Percentiles rank a stretch among this genome's conserved stretches.
phyloP scores from a whole-genome alignment of 2,797 vertebrate genomes.

The Macrochelys suwanniensis region DNA sequence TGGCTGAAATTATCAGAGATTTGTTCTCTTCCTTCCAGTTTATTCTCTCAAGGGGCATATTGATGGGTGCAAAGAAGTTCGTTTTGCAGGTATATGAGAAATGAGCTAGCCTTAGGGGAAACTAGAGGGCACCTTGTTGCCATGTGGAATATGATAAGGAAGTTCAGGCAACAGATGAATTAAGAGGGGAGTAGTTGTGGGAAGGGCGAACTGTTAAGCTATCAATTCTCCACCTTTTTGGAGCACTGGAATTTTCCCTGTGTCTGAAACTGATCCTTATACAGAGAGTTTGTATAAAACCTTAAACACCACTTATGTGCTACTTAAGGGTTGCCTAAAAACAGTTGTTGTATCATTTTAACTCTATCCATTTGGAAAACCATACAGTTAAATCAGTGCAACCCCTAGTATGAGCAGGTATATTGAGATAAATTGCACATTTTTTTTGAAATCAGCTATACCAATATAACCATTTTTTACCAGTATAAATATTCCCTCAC shows the following conservation, averaged over 20 bases:
- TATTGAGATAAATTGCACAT: not conserved
- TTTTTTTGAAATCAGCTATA: not conserved
- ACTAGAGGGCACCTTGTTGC: not conserved
- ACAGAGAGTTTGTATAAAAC: not conserved
- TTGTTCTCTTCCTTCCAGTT: not conserved
- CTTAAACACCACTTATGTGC: not conserved
- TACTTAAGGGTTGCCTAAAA: not conserved
- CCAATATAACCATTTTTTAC: not conserved
- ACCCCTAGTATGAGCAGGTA: not conserved
- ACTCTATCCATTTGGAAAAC: not conserved
- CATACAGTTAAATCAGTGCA: not conserved
- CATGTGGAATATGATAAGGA: accelerated
- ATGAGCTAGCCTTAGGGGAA: not conserved
- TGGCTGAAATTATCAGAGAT: not conserved
- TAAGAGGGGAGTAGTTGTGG: not conserved
- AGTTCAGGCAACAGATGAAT: not conserved
- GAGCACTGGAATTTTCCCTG: not conserved
- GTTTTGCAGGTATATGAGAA: accelerated
- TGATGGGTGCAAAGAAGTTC: accelerated
- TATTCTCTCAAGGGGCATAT: not conserved
- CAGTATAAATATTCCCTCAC: not conserved
- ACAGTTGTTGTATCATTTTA: not conserved
- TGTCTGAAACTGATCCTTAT: not conserved
- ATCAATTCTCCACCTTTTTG: conserved; percentile 11
- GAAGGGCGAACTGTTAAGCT: conserved; percentile 3